Base-by-base conservation (phyloP, 2,888 invertebrate species). In the Tromatobia lineatoria region DNA sequence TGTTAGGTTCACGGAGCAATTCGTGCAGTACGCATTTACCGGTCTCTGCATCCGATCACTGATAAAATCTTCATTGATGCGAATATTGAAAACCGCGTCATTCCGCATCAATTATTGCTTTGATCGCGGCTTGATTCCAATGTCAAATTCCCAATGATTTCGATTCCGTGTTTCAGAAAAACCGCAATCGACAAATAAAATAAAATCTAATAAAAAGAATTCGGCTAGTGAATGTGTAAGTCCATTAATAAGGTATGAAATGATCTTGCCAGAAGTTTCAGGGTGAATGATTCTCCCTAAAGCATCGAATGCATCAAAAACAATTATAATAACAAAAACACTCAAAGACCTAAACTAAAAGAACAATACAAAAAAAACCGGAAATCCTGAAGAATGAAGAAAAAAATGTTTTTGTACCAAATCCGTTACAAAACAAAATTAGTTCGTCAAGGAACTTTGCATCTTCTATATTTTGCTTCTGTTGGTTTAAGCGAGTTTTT, bases 1-100 rank as follows among this genome's bases (percentile, higher is more conserved):
- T 47, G 74, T 75, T 75, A 50, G 50, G 64, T 42, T 73, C 59
- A 38, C 74, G 23, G 50, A 64, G 29, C 64, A 64, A 64, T 47
- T 34, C 47, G 52, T 20, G n/a, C 13, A 11, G 34, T 18, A 38
- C 25, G 15, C 20, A 50, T 18, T 50, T 34, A 61, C 23, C 54
- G 13, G n/a, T 4, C 23, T 8, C 23, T 54, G 54, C 23, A 54
- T 54, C 10, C 38, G 6, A 8, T 20, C 34, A 29, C 70, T 50
- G 50, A 61, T 74, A 61, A 74, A 74, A 74, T 61, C 74, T 34
- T 47, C 18, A 25, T 29, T 47, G 29, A 61, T 61, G 74, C 13
- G 57, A 59, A 61, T 47, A 61, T 20, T 66, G 34, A 73, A 59
- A 71, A 25, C 25, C 29, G 20, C 15, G 20, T 54, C 52, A 34